These are phyloP conservation scores for Adelges cooleyi DNA, from an alignment of 1,140 invertebrate species.

Conservation along the genomic window DNA sequence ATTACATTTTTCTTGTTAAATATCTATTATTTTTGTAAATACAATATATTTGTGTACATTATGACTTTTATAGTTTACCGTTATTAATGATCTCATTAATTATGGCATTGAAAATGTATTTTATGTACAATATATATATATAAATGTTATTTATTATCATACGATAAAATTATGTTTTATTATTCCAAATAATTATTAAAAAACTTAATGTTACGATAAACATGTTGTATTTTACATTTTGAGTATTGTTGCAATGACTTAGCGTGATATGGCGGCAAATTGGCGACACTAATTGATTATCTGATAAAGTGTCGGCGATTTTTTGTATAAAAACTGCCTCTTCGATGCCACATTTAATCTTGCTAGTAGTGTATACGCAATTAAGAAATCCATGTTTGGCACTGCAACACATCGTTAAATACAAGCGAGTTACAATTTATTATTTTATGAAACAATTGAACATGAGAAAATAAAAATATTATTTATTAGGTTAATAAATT, in stretches of 20 bases:
- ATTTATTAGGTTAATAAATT: no score
- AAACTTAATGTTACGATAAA: neutral
- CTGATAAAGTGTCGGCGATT: constrained; percentile 34
- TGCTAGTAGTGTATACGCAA: constrained; percentile 35
- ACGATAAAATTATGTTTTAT: neutral
- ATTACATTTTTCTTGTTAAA: no score
- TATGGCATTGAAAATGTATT: no score
- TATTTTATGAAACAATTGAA: no score
- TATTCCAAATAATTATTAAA: neutral
- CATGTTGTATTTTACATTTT: neutral
- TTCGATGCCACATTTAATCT: constrained; percentile 35
- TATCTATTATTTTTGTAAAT: no score
- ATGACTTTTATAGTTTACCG: no score
- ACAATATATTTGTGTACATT: no score
- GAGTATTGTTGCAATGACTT: constrained; percentile 21
- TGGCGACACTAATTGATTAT: constrained; percentile 30
- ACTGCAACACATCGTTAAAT: constrained; percentile 31
- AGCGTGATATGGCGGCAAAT: constrained; percentile 26
- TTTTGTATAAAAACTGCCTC: constrained; percentile 34
- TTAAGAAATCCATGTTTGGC: constrained; percentile 37
- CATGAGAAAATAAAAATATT: no score
- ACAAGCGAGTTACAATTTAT: neutral
- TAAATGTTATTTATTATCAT: no score
- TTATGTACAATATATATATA: no score
- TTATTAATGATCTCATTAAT: no score